These are phyloP conservation scores for Anagyrus pseudococci DNA, from an alignment of 2,888 invertebrate species.

Conservation along the genomic window DNA sequence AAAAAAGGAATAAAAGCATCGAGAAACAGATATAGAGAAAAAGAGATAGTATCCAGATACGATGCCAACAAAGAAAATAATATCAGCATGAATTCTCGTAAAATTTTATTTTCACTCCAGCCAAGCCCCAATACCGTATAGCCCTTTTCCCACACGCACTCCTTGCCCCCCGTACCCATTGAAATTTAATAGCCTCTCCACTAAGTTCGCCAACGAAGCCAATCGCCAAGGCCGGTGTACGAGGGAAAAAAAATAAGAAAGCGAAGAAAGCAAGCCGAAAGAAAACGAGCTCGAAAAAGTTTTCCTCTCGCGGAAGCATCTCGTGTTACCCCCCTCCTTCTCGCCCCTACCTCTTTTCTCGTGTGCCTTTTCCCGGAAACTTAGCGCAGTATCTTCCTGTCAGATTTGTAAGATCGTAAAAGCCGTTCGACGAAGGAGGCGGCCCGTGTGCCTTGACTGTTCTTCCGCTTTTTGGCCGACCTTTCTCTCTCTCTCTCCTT, in stretches of 20 bases:
- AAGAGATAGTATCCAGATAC: too few species aligned
- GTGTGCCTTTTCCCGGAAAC: constrained; percentile 35
- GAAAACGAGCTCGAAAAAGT: not conserved
- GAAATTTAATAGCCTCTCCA: constrained; percentile 31
- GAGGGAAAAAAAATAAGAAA: not conserved
- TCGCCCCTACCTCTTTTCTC: not conserved
- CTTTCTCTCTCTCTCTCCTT: constrained; percentile 1
- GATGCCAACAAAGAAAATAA: too few species aligned
- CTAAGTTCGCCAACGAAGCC: constrained; percentile 23
- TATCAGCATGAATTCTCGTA: too few species aligned
- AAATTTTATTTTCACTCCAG: constrained; percentile 32
- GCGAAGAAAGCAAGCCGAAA: not conserved
- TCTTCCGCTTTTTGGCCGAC: not conserved
- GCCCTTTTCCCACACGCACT: too few species aligned
- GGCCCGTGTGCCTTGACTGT: not conserved
- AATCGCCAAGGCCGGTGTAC: constrained; percentile 9
- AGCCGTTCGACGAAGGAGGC: constrained; percentile 36
- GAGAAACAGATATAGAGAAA: too few species aligned
- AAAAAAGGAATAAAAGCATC: too few species aligned
- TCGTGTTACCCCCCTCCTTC: constrained; percentile 4
- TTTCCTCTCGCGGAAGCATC: constrained; percentile 17
- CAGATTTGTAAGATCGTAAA: constrained; percentile 54
- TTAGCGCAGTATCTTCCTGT: constrained; percentile 45
- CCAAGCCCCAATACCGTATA: not conserved
- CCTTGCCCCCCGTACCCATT: constrained; percentile 2